These are phyloP conservation scores for Herminia tarsipennalis DNA, from an alignment of 2,888 invertebrate species.

Conservation along the genomic window DNA sequence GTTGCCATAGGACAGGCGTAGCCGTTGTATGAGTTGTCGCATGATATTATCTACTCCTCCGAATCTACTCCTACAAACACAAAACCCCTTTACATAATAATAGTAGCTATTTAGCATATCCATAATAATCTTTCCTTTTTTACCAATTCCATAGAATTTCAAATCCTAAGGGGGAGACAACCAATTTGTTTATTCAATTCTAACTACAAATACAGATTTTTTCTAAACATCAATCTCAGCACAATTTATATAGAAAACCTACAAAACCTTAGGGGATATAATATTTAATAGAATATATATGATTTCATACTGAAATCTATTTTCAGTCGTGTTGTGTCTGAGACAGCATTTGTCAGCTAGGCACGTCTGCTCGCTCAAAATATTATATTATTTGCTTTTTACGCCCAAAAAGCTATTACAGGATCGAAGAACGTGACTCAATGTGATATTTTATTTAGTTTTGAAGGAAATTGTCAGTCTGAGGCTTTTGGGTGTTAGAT, in stretches of 20 bases:
- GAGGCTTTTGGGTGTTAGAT: too few relatives aligned
- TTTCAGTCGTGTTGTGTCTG: not conserved
- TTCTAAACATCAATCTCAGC: not conserved
- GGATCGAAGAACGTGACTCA: conserved; percentile 8
- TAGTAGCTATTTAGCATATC: too few relatives aligned
- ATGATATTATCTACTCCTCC: too few relatives aligned
- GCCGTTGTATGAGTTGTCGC: too few relatives aligned
- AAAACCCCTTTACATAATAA: too few relatives aligned
- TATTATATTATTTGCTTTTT: conserved; percentile 8
- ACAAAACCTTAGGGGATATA: not conserved
- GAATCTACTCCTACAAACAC: too few relatives aligned
- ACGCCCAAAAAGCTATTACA: conserved; percentile 10
- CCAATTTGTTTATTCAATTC: not conserved
- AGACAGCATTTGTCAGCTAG: not conserved
- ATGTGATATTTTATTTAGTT: conserved; percentile 6
- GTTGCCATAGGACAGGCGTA: too few relatives aligned
- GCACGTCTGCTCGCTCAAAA: conserved; percentile 6
- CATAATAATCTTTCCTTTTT: too few relatives aligned
- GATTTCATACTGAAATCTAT: conserved; percentile 1
- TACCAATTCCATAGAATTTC: too few relatives aligned
- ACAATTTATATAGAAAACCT: not conserved
- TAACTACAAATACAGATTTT: not conserved
- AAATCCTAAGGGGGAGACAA: too few relatives aligned
- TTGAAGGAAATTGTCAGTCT: too few relatives aligned
- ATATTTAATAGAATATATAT: not conserved